These are phyloP conservation scores for Xenus cinereus DNA, from an alignment of 2,113 vertebrate species.

Conservation along the genomic window DNA sequence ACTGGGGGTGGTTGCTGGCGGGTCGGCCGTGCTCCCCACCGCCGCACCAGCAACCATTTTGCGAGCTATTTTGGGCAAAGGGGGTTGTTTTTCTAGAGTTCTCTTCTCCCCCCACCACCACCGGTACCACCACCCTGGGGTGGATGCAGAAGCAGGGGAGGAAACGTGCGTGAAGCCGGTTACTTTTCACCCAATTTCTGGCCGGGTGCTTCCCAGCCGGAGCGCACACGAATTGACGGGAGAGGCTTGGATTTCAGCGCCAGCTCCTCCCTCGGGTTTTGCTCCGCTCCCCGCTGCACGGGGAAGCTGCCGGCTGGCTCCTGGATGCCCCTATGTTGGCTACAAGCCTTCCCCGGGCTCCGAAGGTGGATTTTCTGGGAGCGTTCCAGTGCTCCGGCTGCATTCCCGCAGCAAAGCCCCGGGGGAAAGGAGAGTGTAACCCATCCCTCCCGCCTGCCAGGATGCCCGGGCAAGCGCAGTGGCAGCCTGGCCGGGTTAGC, in stretches of 20 bases:
- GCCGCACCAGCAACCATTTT: not conserved
- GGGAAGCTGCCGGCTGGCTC: not conserved
- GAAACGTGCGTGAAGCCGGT: not conserved
- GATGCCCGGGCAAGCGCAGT: not conserved
- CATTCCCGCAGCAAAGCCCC: not conserved
- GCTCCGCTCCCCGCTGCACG: not conserved
- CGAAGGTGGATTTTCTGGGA: not conserved
- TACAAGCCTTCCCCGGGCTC: not conserved
- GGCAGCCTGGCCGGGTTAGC: not conserved
- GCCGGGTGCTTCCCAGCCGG: not conserved
- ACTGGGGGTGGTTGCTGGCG: rapidly evolving
- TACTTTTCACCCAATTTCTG: not conserved
- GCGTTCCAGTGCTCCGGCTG: not conserved
- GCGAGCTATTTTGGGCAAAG: not conserved
- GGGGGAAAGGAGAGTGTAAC: not conserved
- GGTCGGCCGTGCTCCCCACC: rapidly evolving
- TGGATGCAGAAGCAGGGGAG: not conserved
- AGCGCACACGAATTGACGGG: not conserved
- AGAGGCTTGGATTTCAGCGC: not conserved
- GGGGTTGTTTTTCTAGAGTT: not conserved
- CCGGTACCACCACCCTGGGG: rapidly evolving
- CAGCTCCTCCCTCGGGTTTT: not conserved
- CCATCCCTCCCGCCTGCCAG: not conserved
- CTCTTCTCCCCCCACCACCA: not conserved
- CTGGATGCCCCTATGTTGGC: rapidly evolving